A percentile compares a stretch with the other conserved stretches of the same genome.
Conservation (phyloP, 2,797 vertebrate genomes). For the Remorina albescens region DNA sequence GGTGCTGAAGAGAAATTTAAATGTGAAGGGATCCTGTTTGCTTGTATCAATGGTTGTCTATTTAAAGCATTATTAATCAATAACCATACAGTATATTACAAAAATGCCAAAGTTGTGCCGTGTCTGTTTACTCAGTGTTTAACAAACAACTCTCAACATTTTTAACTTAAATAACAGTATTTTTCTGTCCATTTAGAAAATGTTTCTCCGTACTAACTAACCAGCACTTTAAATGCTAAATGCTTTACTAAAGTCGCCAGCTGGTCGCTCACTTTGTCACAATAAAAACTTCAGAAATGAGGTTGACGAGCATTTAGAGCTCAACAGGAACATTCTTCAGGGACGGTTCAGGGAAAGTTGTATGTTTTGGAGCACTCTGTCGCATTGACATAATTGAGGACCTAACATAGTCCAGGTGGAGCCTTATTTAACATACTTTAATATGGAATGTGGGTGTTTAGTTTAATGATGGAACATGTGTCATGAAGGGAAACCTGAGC, state of each 20-base stretch:
- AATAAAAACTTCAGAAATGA: neutral
- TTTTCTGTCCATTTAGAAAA: neutral
- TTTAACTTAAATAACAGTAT: neutral
- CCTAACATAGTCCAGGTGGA: neutral
- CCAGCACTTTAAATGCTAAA: neutral
- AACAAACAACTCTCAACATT: neutral
- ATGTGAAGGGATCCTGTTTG: neutral
- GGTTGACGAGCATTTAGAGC: neutral
- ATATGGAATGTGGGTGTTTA: neutral
- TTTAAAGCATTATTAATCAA: neutral
- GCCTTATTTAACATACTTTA: neutral
- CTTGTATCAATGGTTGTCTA: neutral
- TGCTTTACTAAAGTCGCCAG: neutral
- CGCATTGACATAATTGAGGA: neutral
- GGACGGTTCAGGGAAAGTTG: no score
- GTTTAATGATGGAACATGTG: conserved; percentile 4
- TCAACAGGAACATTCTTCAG: neutral
- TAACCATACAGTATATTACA: neutral
- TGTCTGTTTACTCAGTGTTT: neutral
- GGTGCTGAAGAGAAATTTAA: neutral
- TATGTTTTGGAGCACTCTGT: no score
- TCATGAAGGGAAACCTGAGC: neutral
- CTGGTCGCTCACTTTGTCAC: no score
- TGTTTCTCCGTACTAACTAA: neutral
- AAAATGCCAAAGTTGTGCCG: neutral